Conservation (phyloP, 2,797 vertebrate genomes). For the Parauchenoglanis punctatus region DNA sequence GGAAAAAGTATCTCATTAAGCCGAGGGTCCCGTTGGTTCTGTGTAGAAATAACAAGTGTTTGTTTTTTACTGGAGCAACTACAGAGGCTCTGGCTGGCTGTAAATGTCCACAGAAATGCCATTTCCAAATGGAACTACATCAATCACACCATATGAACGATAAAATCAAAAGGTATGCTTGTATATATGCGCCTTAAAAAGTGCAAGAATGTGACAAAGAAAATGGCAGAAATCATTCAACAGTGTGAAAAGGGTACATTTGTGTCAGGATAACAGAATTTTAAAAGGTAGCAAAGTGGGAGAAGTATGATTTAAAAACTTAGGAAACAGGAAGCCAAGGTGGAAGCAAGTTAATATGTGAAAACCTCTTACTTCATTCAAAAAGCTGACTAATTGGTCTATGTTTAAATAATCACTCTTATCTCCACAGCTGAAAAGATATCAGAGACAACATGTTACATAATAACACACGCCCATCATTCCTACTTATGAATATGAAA, state of each 20-base stretch:
- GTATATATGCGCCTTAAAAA: neutral
- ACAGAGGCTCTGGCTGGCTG: neutral
- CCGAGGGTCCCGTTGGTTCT: constrained; percentile 93
- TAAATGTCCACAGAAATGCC: constrained; percentile 6
- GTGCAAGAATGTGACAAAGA: neutral
- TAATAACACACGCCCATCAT: constrained; percentile 54
- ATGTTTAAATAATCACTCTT: constrained; percentile 99
- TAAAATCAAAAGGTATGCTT: neutral
- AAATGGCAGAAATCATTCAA: constrained; percentile 18
- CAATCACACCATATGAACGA: constrained; percentile 21
- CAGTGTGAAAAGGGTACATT: neutral
- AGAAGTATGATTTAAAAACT: constrained; percentile 20
- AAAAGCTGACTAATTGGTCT: constrained; percentile 99
- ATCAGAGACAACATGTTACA: constrained; percentile 76
- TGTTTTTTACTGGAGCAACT: neutral
- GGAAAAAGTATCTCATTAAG: constrained; percentile 99
- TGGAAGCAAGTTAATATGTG: constrained; percentile 86
- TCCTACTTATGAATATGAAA: neutral
- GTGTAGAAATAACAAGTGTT: constrained; percentile 14
- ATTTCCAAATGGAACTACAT: constrained; percentile 10
- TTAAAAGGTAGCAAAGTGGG: constrained; percentile 6
- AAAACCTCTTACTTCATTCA: constrained; percentile 99
- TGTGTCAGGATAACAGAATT: neutral
- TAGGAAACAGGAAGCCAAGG: constrained; percentile 29
- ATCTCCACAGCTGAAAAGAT: constrained; percentile 99